Evolutionary conservation across 2,888 invertebrate genomes (phyloP).

Genomic region (Andrena chrysosceles): DNA sequence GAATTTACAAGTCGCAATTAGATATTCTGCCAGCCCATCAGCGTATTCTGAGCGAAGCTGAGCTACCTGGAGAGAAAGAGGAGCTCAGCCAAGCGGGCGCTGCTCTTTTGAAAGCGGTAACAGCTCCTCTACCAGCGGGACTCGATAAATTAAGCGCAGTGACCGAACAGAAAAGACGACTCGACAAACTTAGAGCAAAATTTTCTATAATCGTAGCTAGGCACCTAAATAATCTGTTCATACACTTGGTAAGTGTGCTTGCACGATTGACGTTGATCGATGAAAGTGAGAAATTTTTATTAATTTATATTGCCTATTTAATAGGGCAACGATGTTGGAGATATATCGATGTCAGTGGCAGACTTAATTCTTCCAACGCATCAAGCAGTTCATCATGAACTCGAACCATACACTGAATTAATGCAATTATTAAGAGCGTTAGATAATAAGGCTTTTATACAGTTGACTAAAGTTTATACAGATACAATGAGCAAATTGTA

Average conservation of each 20-base stretch:
- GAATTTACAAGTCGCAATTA: slow-evolving; percentile 87
- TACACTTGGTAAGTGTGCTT: slow-evolving; percentile 90
- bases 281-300: background rate
- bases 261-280: background rate
- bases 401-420: slow-evolving; percentile 94
- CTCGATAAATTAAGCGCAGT: slow-evolving; percentile 89
- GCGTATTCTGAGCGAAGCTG: slow-evolving; percentile 90
- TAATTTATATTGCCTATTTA: slow-evolving; percentile 39
- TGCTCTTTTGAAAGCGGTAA: slow-evolving; percentile 90
- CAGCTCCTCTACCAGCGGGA: slow-evolving; percentile 80
- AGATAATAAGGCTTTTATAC: slow-evolving; percentile 93
- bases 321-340: slow-evolving; percentile 90
- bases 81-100: slow-evolving; percentile 90
- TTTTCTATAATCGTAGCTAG: slow-evolving; percentile 94
- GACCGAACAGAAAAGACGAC: slow-evolving; percentile 92
- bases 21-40: slow-evolving; percentile 90
- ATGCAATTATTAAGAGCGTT: slow-evolving; percentile 97
- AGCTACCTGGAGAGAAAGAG: slow-evolving; percentile 88
- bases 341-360: slow-evolving; percentile 84
- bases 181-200: slow-evolving; percentile 91
- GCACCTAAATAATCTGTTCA: slow-evolving; percentile 97
- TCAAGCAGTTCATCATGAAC: slow-evolving; percentile 92
- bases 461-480: slow-evolving; percentile 93
- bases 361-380: slow-evolving; percentile 91
- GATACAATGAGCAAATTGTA: slow-evolving; percentile 94